These are phyloP conservation scores for Atta cephalotes DNA, from an alignment of 1,140 invertebrate genomes.

Conservation along the genomic window DNA sequence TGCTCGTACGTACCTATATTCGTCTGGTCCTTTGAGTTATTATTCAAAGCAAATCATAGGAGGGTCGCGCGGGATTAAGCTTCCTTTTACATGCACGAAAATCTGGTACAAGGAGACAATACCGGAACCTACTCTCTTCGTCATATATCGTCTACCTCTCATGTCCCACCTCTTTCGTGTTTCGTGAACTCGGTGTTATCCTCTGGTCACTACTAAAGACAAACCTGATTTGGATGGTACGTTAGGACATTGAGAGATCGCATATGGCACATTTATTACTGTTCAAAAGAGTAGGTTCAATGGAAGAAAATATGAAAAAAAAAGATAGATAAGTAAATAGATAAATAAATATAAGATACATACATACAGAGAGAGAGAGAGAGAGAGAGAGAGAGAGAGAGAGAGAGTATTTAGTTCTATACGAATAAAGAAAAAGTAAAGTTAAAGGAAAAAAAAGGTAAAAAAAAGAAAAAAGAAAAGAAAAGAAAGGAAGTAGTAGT, in stretches of 20 bases:
- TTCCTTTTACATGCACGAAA: conserved; percentile 80
- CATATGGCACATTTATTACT: background rate
- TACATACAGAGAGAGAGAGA: no score
- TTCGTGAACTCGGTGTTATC: conserved; percentile 52
- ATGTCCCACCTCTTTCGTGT: conserved; percentile 74
- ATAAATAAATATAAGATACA: background rate
- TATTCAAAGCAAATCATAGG: conserved; percentile 84
- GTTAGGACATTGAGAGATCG: background rate
- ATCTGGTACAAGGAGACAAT: conserved; percentile 72
- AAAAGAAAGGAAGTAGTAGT: no score
- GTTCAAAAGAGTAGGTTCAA: background rate
- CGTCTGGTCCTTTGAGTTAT: conserved; percentile 82
- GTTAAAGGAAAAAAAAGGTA: no score
- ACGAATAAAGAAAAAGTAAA: no score
- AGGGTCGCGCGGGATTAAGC: conserved; percentile 77
- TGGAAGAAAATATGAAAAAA: background rate
- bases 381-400: no score
- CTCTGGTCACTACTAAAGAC: conserved; percentile 44
- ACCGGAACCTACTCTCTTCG: conserved; percentile 61
- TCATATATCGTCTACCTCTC: conserved; percentile 47
- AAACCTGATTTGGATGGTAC: conserved; percentile 7
- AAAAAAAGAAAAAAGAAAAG: no score
- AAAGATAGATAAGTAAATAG: background rate
- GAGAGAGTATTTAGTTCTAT: no score
- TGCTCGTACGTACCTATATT: conserved; percentile 36